These are phyloP conservation scores for Alsophila aescularia DNA, from an alignment of 2,888 invertebrate species.

Conservation along the genomic window DNA sequence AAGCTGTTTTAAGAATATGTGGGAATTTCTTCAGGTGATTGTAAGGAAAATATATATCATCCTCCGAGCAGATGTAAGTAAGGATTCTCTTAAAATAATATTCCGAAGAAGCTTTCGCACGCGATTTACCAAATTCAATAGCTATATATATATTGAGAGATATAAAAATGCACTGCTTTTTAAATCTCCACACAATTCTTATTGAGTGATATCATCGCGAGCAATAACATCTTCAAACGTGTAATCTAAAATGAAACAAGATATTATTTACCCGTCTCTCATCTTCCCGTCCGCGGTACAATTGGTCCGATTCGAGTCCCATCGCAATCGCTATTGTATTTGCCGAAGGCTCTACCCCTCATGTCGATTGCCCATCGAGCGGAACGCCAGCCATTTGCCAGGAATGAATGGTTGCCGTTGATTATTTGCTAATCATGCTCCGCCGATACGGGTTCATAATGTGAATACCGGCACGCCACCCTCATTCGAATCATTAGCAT, in stretches of 20 bases:
- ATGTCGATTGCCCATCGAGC: conserved; percentile 75
- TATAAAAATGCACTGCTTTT: conserved; percentile 2
- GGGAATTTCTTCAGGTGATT: conserved; percentile 74
- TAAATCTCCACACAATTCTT: conserved; percentile 1
- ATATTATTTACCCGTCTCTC: conserved; percentile 72
- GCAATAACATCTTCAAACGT: conserved; percentile 38
- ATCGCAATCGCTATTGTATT: conserved; percentile 76
- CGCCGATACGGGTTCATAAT: conserved; percentile 43
- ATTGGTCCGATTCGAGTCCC: conserved; percentile 63
- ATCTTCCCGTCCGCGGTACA: conserved; percentile 61
- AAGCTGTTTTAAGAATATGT: conserved; percentile 78
- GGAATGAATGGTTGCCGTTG: conserved; percentile 59
- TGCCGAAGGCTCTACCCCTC: conserved; percentile 75
- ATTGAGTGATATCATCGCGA: conserved; percentile 9
- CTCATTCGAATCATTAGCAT: conserved; percentile 32
- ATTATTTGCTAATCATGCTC: conserved; percentile 66
- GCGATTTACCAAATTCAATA: conserved; percentile 19
- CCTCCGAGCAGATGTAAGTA: conserved; percentile 32
- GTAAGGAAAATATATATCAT: conserved; percentile 54
- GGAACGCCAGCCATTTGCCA: conserved; percentile 60
- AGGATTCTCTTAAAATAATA: conserved; percentile 33
- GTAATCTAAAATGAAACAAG: conserved; percentile 48
- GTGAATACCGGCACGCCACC: conserved; percentile 33
- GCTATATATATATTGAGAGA: no score
- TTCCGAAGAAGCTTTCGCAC: conserved; percentile 21